Evolutionary conservation across 2,797 vertebrate species (phyloP).

Genomic region (Dipus sagitta): DNA sequence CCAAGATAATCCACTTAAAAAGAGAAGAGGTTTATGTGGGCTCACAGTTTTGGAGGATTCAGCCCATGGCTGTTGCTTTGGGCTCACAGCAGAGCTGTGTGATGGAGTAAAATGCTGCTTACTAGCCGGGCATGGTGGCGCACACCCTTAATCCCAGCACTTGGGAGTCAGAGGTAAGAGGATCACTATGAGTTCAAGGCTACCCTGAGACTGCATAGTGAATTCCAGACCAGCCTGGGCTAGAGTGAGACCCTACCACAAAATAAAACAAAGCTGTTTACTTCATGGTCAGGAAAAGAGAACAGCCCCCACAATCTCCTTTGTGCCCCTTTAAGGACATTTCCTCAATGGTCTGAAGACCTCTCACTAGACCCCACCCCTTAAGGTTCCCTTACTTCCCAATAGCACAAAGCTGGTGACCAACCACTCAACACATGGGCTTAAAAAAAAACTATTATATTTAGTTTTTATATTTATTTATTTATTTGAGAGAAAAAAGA

Average conservation of each 20-base stretch:
- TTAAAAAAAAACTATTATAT: no score
- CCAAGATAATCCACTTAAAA: background rate
- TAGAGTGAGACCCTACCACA: no score
- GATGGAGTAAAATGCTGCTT: no score
- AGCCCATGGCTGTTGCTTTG: background rate
- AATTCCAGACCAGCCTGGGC: no score
- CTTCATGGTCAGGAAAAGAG: background rate
- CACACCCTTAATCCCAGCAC: no score
- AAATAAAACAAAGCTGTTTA: background rate
- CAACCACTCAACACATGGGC: background rate
- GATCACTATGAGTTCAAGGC: no score
- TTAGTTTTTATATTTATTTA: no score
- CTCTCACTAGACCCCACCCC: background rate
- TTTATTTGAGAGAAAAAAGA: no score
- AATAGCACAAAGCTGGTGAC: background rate
- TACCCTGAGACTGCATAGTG: no score
- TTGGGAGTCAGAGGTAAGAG: no score
- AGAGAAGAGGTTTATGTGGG: background rate
- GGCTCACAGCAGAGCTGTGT: no score
- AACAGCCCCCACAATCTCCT: background rate
- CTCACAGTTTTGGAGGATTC: background rate
- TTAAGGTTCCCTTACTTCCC: background rate
- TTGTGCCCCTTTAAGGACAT: background rate
- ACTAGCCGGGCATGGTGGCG: no score
- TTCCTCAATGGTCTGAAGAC: background rate